A percentile compares a stretch with the other conserved stretches of the same genome.
Conservation (phyloP, 2,888 invertebrate species). For the Incurvaria masculella region DNA sequence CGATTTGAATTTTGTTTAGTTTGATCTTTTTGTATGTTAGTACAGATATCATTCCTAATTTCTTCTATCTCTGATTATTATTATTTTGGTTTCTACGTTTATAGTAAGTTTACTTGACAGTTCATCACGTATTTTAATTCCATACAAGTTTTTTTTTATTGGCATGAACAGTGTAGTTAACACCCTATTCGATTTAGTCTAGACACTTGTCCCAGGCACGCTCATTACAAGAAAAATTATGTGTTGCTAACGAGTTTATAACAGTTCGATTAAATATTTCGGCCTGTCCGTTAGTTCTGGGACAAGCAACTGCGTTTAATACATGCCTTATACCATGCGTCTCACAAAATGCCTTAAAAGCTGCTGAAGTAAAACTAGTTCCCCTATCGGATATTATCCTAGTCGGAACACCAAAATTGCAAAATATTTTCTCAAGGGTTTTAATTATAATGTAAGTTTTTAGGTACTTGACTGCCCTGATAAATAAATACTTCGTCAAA, state of each 20-base stretch:
- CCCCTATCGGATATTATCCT: constrained; percentile 29
- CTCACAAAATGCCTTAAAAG: constrained; percentile 24
- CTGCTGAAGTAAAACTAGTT: constrained; percentile 25
- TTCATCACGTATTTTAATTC: constrained; percentile 8
- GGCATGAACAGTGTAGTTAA: constrained; percentile 20
- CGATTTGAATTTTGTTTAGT: constrained; percentile 5
- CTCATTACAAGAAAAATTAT: constrained; percentile 18
- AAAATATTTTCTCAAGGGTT: constrained; percentile 19
- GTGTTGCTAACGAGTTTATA: constrained; percentile 19
- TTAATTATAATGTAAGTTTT: constrained; percentile 21
- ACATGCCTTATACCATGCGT: constrained; percentile 17
- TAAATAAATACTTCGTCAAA: constrained; percentile 26
- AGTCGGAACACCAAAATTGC: constrained; percentile 16
- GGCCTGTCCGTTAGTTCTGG: constrained; percentile 15
- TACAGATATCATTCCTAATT: background rate
- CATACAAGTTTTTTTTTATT: constrained; percentile 19
- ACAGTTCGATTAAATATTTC: constrained; percentile 23
- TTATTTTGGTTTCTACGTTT: no score
- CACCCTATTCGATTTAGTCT: constrained; percentile 18
- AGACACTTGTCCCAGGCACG: constrained; percentile 25
- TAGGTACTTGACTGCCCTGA: constrained; percentile 22
- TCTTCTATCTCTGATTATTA: background rate
- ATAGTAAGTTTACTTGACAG: background rate
- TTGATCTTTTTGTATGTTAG: constrained; percentile 4
- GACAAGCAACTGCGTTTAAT: constrained; percentile 27